These are phyloP conservation scores for Drosophila trapezifrons DNA, from an alignment of 1,140 invertebrate species.

Conservation along the genomic window DNA sequence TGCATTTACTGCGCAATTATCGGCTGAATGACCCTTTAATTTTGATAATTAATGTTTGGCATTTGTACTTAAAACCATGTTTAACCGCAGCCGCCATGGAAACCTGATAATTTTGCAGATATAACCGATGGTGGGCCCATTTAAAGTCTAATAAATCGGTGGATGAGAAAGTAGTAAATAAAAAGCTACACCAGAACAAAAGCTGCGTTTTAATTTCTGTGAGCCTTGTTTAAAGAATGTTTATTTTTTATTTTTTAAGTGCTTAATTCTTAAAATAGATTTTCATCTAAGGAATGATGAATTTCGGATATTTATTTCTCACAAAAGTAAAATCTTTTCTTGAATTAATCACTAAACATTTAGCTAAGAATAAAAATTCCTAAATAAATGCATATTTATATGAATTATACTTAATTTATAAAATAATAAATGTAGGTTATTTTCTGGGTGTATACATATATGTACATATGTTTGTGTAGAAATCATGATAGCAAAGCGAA, in stretches of 20 bases:
- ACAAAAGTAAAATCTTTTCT: neutral
- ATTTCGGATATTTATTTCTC: neutral
- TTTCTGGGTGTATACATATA: neutral
- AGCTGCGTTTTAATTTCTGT: too few relatives aligned
- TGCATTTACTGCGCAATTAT: conserved; percentile 53
- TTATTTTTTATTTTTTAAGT: too few relatives aligned
- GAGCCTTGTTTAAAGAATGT: too few relatives aligned
- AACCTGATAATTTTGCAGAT: conserved; percentile 22
- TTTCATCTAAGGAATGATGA: neutral
- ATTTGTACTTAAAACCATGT: conserved; percentile 27
- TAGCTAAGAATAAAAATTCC: too few relatives aligned
- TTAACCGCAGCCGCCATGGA: conserved; percentile 40
- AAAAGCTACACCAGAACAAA: neutral
- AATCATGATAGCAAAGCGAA: neutral
- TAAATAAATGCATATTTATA: too few relatives aligned
- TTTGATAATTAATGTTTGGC: conserved; percentile 35
- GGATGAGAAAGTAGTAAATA: neutral
- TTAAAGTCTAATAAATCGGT: neutral
- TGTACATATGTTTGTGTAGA: too few relatives aligned
- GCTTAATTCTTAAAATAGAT: neutral
- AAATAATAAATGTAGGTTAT: too few relatives aligned
- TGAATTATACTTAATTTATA: too few relatives aligned
- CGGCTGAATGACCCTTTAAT: conserved; percentile 31
- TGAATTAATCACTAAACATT: neutral
- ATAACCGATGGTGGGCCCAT: neutral